Evolutionary conservation across 2,888 invertebrate genomes (phyloP).

Genomic region (Drosophila nr. perissopoda): DNA sequence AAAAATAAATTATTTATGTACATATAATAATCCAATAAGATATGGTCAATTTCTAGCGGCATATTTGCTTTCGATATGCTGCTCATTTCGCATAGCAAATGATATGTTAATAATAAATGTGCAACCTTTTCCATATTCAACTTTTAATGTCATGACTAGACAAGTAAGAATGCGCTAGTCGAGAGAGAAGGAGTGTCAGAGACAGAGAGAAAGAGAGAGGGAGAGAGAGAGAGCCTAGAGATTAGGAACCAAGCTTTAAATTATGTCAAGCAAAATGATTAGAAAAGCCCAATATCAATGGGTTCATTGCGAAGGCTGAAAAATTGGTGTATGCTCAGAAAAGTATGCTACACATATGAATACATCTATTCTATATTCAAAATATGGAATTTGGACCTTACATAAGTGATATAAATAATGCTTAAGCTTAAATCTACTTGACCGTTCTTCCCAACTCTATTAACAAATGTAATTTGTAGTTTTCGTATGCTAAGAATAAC

Average conservation of each 20-base stretch:
- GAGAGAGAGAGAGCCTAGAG: not conserved
- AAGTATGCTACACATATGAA: slow-evolving; percentile 6
- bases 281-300: not conserved
- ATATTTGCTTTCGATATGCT: not conserved
- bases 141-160: not conserved
- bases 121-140: not conserved
- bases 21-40: slow-evolving; percentile 11
- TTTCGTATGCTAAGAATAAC: not conserved
- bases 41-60: slow-evolving; percentile 10
- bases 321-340: not conserved
- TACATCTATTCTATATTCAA: not conserved
- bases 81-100: not conserved
- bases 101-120: not conserved
- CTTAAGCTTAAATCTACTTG: not conserved
- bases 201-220: not conserved
- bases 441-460: not conserved
- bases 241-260: not conserved
- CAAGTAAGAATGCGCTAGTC: not conserved
- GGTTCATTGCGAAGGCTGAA: not conserved
- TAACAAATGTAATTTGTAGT: not conserved
- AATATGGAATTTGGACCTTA: not conserved
- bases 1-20: not conserved
- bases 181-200: not conserved
- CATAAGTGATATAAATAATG: not conserved
- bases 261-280: not conserved